phyloP scores from a whole-genome alignment of 2,797 vertebrate genomes.

The Ambastaia sidthimunki region DNA sequence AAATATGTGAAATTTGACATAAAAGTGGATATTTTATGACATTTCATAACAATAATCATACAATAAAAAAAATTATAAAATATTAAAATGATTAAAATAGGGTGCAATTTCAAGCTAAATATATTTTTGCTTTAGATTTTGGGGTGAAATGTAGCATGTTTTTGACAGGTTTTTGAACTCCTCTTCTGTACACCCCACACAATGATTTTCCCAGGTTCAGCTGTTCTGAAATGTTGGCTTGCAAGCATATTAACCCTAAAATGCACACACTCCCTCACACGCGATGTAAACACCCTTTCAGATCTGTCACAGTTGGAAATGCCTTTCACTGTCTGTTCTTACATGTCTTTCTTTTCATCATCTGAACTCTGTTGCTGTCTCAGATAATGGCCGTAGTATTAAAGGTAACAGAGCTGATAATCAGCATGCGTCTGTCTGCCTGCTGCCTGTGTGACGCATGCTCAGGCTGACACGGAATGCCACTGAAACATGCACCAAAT shows the following conservation, averaged over 20 bases:
- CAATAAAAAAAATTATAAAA: no score
- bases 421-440: conserved; percentile 32
- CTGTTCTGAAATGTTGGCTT: not conserved
- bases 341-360: conserved; percentile 51
- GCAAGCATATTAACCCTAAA: not conserved
- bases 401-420: conserved; percentile 86
- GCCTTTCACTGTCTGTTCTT: conserved; percentile 20
- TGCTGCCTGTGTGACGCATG: conserved; percentile 56
- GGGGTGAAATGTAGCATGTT: no score
- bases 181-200: not conserved
- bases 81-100: no score
- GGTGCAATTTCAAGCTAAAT: no score
- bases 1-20: no score
- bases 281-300: not conserved
- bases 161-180: no score
- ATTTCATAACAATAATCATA: no score
- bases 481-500: conserved; percentile 19
- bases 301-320: conserved; percentile 1
- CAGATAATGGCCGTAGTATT: conserved; percentile 95
- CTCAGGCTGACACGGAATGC: conserved; percentile 42
- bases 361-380: conserved; percentile 70
- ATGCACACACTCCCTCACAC: conserved; percentile 1
- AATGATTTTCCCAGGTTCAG: not conserved
- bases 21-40: no score
- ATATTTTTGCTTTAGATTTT: no score